Evolutionary conservation across 2,113 vertebrate genomes (phyloP), one percentile per base, ranked within the genome.

Genomic region (Eira barbara): DNA sequence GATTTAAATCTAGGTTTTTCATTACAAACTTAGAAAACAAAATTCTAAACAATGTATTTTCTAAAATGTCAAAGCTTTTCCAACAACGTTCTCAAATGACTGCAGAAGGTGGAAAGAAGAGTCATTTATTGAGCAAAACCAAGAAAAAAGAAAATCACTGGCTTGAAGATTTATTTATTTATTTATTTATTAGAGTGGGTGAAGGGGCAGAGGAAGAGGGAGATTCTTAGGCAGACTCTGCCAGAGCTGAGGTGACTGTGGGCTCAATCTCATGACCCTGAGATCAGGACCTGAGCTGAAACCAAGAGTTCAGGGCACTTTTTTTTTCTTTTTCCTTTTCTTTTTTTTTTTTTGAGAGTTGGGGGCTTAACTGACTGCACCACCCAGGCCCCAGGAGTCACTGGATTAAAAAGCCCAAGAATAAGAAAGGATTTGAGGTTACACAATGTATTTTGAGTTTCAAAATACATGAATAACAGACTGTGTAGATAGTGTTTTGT

Each of bases 41-140:
- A 91, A 85, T 94, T 92, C 87, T 93, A 85, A 87, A 80, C 34
- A 81, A 79, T 7, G 9, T 55, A 52, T 59, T 96, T 90, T 89
- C 57, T 84, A 95, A 97, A 96, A 94, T 94, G 34, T 69, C 45
- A 83, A 23, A 83, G 57, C 5, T 17, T 74, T 74, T 78, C 42
- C 15, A 92, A 25, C 55, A 94, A 85, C 9, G 7, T 71, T 87
- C 36, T 88, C 61, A 94, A 94, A 80, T 55, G 29, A 49, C 63
- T 74, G 7, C 67, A 87, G 76, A 61, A 42, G 8, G 61, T 15
- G 13, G 47, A 93, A 90, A 71, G 4, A 88, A 67, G 27, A 94
- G 95, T 96, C 14, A 71, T 34, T 79, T 74, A 76, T 88, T 88
- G 93, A 92, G 65, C 78, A 94, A 80, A 96, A 76, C 73, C 3